Conservation (phyloP, 2,888 invertebrate genomes). For the Mesopsocus fuscifrons region DNA sequence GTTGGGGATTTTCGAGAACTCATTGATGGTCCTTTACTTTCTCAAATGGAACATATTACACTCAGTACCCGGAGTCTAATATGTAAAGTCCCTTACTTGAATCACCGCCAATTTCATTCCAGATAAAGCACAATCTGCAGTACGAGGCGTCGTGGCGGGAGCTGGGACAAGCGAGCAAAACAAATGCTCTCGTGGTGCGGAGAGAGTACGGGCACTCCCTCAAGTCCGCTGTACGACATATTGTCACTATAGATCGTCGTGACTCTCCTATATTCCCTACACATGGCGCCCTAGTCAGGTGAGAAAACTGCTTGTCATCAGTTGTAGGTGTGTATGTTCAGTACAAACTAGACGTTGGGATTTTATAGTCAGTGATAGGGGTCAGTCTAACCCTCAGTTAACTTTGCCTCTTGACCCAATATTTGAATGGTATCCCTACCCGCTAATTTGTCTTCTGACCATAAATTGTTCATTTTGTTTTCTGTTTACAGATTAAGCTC, state of each 20-base stretch:
- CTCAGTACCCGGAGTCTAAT: too few species aligned
- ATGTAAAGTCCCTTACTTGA: too few species aligned
- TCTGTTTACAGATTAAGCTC: neutral
- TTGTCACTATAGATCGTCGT: conserved; percentile 55
- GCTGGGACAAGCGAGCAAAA: conserved; percentile 46
- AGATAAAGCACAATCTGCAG: conserved; percentile 67
- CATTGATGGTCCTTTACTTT: too few species aligned
- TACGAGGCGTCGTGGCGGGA: conserved; percentile 79
- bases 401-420: too few species aligned
- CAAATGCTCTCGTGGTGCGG: conserved; percentile 63
- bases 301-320: neutral
- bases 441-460: neutral
- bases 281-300: conserved; percentile 45
- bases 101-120: too few species aligned
- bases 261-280: conserved; percentile 67
- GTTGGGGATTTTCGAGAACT: too few species aligned
- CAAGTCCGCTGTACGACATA: conserved; percentile 72
- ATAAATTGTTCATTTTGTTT: neutral
- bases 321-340: too few species aligned
- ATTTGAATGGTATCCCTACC: too few species aligned
- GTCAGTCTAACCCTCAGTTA: too few species aligned
- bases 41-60: conserved; percentile 4
- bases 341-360: too few species aligned
- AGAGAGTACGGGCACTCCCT: conserved; percentile 79
- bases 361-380: too few species aligned